Evolutionary conservation across 2,888 invertebrate genomes (phyloP).

Genomic region (Diabrotica balteata): DNA sequence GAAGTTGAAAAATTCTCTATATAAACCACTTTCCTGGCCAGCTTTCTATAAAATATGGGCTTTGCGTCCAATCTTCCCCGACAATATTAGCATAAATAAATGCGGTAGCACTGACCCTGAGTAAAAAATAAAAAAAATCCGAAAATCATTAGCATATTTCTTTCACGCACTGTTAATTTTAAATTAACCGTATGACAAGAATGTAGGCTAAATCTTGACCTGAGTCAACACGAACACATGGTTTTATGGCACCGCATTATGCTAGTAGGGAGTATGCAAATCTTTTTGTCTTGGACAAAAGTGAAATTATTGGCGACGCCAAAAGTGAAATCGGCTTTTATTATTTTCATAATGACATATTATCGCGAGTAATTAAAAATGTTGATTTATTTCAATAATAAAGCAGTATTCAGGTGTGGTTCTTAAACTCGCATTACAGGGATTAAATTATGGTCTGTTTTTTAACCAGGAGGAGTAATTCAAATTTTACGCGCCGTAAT

Average conservation of each 20-base stretch:
- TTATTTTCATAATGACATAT: conserved; percentile 6
- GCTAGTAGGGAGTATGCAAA: conserved; percentile 9
- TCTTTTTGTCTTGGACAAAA: conserved; percentile 16
- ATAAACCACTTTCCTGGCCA: no score
- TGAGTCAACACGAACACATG: conserved; percentile 41
- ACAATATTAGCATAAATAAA: no score
- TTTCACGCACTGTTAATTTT: background rate
- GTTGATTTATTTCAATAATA: no score
- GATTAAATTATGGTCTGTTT: no score
- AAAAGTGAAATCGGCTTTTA: conserved; percentile 17
- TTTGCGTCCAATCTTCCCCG: no score
- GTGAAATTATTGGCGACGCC: conserved; percentile 13
- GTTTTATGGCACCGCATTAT: conserved; percentile 8
- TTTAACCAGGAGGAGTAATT: no score
- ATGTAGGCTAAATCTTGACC: conserved; percentile 44
- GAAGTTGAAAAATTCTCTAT: no score
- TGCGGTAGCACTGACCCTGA: no score
- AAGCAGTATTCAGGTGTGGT: no score
- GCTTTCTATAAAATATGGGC: background rate
- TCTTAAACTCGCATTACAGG: no score
- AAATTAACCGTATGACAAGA: conserved; percentile 14
- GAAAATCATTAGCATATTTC: background rate
- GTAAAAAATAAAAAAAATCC: no score
- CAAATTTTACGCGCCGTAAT: no score
- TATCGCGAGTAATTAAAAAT: background rate